Evolutionary conservation across 1,140 invertebrate genomes (phyloP).

Genomic region (Calosoma granatense): DNA sequence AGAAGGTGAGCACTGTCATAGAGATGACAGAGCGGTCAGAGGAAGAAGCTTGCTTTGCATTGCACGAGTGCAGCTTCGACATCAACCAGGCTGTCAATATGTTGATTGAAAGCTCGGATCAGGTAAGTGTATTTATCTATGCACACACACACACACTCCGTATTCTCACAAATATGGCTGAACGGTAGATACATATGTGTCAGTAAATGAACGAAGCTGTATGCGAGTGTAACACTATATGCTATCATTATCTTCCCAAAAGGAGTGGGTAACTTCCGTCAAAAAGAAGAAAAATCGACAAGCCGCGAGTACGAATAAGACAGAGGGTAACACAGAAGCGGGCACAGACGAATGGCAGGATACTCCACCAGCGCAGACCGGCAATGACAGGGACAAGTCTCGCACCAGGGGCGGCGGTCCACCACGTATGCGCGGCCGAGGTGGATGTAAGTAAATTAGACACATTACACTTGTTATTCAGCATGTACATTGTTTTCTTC

Average conservation of each 20-base stretch:
- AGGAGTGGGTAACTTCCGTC: conserved; percentile 65
- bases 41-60: conserved; percentile 70
- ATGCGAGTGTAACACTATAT: neutral
- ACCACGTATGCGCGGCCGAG: conserved; percentile 23
- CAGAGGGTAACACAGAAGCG: conserved; percentile 27
- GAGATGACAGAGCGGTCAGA: conserved; percentile 70
- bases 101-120: conserved; percentile 57
- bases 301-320: conserved; percentile 36
- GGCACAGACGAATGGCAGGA: conserved; percentile 29
- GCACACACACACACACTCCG: no score
- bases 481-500: no score
- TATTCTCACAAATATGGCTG: no score
- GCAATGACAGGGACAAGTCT: conserved; percentile 30
- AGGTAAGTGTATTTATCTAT: conserved; percentile 33
- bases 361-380: conserved; percentile 21
- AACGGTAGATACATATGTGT: conserved; percentile 17
- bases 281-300: conserved; percentile 80
- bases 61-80: conserved; percentile 74
- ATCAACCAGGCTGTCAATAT: conserved; percentile 62
- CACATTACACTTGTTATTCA: no score
- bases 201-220: conserved; percentile 19
- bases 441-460: conserved; percentile 22
- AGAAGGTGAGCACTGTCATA: conserved; percentile 68
- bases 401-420: conserved; percentile 29
- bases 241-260: conserved; percentile 24